Evolutionary conservation across 1,140 invertebrate species (phyloP), one percentile per base, ranked within the genome.

Genomic region (Plutomurus gul): DNA sequence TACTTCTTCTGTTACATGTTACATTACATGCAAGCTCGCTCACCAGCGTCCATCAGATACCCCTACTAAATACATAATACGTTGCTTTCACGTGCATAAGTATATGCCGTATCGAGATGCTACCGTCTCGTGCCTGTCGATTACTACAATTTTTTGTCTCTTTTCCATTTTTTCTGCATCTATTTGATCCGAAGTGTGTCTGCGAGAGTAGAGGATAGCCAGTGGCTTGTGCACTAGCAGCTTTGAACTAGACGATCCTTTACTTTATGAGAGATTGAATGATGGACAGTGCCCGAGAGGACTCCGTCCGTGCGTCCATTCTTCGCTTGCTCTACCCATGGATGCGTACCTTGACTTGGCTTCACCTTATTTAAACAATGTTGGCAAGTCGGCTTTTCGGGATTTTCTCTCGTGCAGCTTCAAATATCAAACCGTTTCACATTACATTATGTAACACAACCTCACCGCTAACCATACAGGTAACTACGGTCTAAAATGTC

Each of bases 61-160:
- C 51, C 22, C 25, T 25, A 56, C 22, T 30, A 13, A 39, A n/a
- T 40, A 22, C 1, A 18, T n/a, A 25, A 40, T 20, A 73, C 10
- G 70, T 39, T 73, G 27, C 40, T 20, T 20, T 40, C 70, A 40
- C 70, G 56, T 65, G 56, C 56, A n/a, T n/a, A n/a, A n/a, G n/a
- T n/a, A n/a, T n/a, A n/a, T n/a, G n/a, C n/a, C n/a, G n/a, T n/a
- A n/a, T n/a, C n/a, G n/a, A n/a, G 27, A 73, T 6, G 70, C 70
- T 73, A 43, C 40, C 36, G 37, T 40, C 70, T 73, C 70, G 56
- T 65, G 56, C 56, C 27, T 65, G 56, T 65, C 56, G 56, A 65
- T 27, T 65, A 65, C 27, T 65, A 33, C 36, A 27, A 30, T 65
- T 18, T 33, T 6, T 20, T 20, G 20, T 33, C 51, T 33, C 36